Percentiles rank a stretch among this genome's conserved stretches.
Evolutionary conservation across 2,113 vertebrate genomes (phyloP).

Genomic region (Boulengeromyrus knoepffleri): DNA sequence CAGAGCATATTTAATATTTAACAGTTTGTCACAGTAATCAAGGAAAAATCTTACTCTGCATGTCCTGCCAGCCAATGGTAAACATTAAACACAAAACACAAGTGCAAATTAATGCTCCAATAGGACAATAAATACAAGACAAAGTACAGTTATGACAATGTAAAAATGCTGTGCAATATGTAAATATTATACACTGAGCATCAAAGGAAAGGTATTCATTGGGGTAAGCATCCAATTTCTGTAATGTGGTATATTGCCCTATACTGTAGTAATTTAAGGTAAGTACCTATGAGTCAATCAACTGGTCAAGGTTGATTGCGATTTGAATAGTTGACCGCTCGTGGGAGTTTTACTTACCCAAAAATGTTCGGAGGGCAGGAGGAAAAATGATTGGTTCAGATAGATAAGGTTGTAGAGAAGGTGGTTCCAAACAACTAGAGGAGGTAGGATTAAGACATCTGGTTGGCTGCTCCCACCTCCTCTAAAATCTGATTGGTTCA

Average conservation of each 20-base stretch:
- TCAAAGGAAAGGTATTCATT: not conserved
- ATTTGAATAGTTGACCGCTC: not conserved
- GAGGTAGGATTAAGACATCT: too few species aligned
- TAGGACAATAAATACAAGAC: not conserved
- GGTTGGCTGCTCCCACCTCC: too few species aligned
- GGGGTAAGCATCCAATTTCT: not conserved
- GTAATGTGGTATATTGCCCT: not conserved
- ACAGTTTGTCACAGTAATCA: not conserved
- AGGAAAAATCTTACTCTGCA: not conserved
- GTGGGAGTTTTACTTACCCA: too few species aligned
- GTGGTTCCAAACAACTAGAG: too few species aligned
- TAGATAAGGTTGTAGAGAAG: too few species aligned
- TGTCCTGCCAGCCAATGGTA: not conserved
- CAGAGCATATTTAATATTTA: not conserved
- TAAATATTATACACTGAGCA: not conserved
- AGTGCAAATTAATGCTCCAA: not conserved
- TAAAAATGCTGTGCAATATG: not conserved
- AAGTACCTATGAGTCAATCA: not conserved
- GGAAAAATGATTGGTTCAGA: too few species aligned
- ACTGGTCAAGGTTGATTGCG: not conserved
- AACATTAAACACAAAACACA: not conserved
- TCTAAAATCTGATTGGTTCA: too few species aligned
- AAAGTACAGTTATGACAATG: not conserved
- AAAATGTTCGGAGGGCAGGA: too few species aligned
- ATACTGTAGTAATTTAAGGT: not conserved